These are phyloP conservation scores for Mus caroli DNA, from an alignment of 2,797 vertebrate species.

Conservation along the genomic window DNA sequence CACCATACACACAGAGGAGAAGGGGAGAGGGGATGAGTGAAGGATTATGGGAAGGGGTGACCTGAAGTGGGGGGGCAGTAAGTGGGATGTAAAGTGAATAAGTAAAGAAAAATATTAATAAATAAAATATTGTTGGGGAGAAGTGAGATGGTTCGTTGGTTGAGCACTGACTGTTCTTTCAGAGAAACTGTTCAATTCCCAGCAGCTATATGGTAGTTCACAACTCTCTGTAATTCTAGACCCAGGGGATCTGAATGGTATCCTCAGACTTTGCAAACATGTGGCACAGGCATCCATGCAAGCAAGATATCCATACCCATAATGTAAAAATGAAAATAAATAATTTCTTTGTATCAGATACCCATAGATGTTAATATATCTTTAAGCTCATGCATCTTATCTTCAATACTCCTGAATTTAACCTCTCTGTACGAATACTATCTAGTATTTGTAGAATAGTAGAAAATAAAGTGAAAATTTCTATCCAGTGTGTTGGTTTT, in stretches of 20 bases:
- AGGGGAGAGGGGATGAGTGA: not conserved
- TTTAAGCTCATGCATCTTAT: not conserved
- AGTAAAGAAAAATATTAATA: not conserved
- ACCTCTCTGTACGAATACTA: not conserved
- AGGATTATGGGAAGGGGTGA: not conserved
- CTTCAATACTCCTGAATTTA: not conserved
- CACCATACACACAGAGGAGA: not conserved
- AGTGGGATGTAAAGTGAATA: not conserved
- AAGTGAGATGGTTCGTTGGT: no score
- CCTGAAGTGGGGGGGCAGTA: not conserved
- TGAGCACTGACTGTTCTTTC: not conserved
- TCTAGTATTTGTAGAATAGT: not conserved
- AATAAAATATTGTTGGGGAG: not conserved
- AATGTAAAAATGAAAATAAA: not conserved
- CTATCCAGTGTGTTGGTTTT: not conserved
- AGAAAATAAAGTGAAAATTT: not conserved
- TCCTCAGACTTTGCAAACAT: not conserved
- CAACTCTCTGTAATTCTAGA: not conserved
- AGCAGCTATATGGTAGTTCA: not conserved
- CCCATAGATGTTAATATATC: not conserved
- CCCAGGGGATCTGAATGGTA: not conserved
- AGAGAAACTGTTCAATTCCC: not conserved
- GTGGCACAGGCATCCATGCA: not conserved
- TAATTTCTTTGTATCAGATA: not conserved
- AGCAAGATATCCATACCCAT: not conserved